Percentiles rank a stretch among this genome's conserved stretches.
Conservation (phyloP, 1,140 invertebrate genomes). For the Listronotus oregonensis region DNA sequence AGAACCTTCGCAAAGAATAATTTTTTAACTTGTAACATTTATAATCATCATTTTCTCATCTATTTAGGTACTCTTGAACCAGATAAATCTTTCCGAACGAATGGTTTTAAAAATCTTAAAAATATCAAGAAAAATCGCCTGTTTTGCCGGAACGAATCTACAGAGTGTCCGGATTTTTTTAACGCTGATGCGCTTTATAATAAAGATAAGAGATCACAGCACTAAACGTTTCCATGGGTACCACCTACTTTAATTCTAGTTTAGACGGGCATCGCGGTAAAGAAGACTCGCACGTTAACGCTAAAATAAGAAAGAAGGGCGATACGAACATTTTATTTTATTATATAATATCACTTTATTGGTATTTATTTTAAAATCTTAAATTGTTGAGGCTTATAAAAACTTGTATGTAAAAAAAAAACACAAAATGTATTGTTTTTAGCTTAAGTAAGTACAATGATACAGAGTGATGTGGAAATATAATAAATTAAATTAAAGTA, state of each 20-base stretch:
- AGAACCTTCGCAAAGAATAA: no score
- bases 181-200: conserved; percentile 17
- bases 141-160: conserved; percentile 9
- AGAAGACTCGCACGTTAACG: neutral
- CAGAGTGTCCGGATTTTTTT: conserved; percentile 15
- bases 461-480: no score
- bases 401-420: no score
- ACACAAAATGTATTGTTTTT: no score
- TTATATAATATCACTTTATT: no score
- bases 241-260: conserved; percentile 15
- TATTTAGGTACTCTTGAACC: neutral
- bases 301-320: no score
- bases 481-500: no score
- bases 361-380: no score
- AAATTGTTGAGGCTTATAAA: no score
- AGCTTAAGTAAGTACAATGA: no score
- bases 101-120: conserved; percentile 13
- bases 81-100: conserved; percentile 14
- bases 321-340: no score
- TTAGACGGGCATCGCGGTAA: neutral
- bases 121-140: conserved; percentile 6
- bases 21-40: no score
- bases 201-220: conserved; percentile 16
- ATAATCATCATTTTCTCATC: conserved; percentile 1
- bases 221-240: conserved; percentile 15